phyloP scores from a whole-genome alignment of 2,888 invertebrate genomes.

The Diarsia brunnea region DNA sequence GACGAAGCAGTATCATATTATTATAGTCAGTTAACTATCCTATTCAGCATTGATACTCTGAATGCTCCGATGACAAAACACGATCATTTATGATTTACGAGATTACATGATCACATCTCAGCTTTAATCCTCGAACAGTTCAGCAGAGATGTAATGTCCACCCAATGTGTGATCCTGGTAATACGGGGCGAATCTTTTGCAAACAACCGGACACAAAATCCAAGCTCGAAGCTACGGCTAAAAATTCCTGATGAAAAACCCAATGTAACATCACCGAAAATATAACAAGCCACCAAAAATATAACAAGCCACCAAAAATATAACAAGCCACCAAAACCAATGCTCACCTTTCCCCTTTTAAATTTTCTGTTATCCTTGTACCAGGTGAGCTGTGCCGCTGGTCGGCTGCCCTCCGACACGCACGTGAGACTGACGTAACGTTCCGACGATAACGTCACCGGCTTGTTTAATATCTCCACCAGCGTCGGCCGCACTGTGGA shows the following conservation, averaged over 20 bases:
- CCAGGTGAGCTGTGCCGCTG: slow-evolving; percentile 96
- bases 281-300: no score
- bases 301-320: not conserved
- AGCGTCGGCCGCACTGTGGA: slow-evolving; percentile 94
- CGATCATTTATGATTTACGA: no score
- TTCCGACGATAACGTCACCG: slow-evolving; percentile 94
- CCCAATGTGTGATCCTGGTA: no score
- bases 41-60: no score
- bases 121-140: no score
- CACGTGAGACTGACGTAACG: slow-evolving; percentile 95
- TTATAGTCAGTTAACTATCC: no score
- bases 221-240: not conserved
- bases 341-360: slow-evolving; percentile 93
- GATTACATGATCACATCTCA: no score
- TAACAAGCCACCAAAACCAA: not conserved
- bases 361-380: slow-evolving; percentile 95
- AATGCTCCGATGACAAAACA: no score
- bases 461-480: slow-evolving; percentile 95
- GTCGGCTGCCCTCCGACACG: slow-evolving; percentile 96
- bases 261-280: not conserved
- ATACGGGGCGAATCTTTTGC: not conserved
- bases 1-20: no score
- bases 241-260: not conserved
- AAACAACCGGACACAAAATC: not conserved
- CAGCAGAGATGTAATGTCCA: no score